phyloP scores from a whole-genome alignment of 2,113 vertebrate species.

The Protomyctophum bolini region DNA sequence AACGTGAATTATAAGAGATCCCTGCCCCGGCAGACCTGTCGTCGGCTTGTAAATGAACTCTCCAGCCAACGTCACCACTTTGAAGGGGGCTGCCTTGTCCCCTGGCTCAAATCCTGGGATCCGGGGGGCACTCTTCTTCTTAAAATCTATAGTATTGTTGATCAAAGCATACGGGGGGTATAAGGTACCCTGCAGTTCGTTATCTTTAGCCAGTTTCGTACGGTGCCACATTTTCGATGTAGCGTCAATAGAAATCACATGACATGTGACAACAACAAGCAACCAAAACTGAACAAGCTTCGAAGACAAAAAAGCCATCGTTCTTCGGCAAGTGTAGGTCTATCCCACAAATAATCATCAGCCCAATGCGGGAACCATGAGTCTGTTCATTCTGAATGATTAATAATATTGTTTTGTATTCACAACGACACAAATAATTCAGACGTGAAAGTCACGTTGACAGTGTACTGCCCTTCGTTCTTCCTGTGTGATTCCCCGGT shows the following conservation, averaged over 20 bases:
- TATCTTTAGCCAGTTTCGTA: neutral
- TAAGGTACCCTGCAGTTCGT: neutral
- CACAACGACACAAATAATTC: neutral
- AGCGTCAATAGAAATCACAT: neutral
- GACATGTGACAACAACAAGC: slow-evolving; percentile 21
- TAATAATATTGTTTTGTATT: neutral
- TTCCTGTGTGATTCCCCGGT: too few species aligned
- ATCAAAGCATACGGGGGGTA: too few species aligned
- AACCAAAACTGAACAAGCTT: slow-evolving; percentile 27
- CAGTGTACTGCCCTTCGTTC: too few species aligned
- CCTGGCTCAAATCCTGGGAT: slow-evolving; percentile 66
- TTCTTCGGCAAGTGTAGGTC: neutral
- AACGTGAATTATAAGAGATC: slow-evolving; percentile 73
- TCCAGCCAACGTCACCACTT: slow-evolving; percentile 73
- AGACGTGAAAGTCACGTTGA: too few species aligned
- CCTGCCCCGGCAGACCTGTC: neutral
- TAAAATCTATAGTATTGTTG: neutral
- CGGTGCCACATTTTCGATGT: neutral
- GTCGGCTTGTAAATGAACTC: slow-evolving; percentile 66
- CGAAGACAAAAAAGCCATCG: slow-evolving; percentile 38
- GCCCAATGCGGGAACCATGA: neutral
- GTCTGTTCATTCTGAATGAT: neutral
- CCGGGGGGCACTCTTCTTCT: neutral
- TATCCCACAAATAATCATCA: too few species aligned
- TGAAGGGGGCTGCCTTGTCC: slow-evolving; percentile 65